Percentiles rank a stretch among this genome's conserved stretches.
These are phyloP conservation scores for Leucoma salicis DNA, from an alignment of 2,888 invertebrate genomes.

Conservation along the genomic window DNA sequence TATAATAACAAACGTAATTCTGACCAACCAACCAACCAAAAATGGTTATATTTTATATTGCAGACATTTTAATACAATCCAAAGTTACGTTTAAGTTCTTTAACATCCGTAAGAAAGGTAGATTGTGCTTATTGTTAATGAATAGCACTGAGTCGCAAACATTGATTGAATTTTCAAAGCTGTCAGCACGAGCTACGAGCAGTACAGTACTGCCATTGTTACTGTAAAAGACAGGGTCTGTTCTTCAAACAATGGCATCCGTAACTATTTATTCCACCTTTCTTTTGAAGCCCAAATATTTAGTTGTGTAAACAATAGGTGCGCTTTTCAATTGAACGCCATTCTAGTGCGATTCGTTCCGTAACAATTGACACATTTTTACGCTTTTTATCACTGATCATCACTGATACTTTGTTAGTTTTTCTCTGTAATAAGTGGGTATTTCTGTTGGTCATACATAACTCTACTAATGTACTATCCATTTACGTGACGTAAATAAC, in stretches of 20 bases:
- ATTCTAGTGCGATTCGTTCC: constrained; percentile 4
- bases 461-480: too few species aligned
- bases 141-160: constrained; percentile 7
- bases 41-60: too few species aligned
- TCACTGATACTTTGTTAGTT: background rate
- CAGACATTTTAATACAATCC: too few species aligned
- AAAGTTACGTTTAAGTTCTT: too few species aligned
- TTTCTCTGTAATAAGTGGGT: background rate
- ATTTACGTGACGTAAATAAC: too few species aligned
- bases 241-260: constrained; percentile 15
- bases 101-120: too few species aligned
- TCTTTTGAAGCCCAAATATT: constrained; percentile 6
- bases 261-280: constrained; percentile 5
- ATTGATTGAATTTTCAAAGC: constrained; percentile 10
- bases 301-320: constrained; percentile 7
- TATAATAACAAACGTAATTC: too few species aligned
- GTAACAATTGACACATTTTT: constrained; percentile 5
- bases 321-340: constrained; percentile 1
- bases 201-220: constrained; percentile 11
- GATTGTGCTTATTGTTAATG: constrained; percentile 1
- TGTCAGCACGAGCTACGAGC: constrained; percentile 10
- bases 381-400: background rate
- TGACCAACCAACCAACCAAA: too few species aligned
- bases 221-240: constrained; percentile 6
- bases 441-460: background rate